Percentiles rank a stretch among this genome's conserved stretches.
Evolutionary conservation across 2,113 vertebrate genomes (phyloP).

Genomic region (Calyptomena viridis): DNA sequence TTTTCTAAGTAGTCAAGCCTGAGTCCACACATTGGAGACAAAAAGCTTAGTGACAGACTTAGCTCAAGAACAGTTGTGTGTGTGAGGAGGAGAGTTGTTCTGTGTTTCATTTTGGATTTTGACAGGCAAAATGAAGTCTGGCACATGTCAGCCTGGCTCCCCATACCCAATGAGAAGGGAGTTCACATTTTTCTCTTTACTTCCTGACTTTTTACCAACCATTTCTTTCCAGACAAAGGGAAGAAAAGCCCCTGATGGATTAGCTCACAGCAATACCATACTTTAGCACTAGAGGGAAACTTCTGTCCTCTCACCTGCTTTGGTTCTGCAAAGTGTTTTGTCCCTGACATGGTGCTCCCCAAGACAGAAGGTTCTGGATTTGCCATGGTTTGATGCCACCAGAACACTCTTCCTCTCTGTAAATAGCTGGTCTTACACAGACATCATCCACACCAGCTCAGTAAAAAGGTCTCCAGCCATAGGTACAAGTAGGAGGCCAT

Average conservation of each 20-base stretch:
- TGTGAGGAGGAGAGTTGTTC: neutral
- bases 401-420: neutral
- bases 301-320: neutral
- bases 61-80: neutral
- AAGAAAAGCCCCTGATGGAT: neutral
- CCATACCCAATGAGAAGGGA: neutral
- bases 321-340: neutral
- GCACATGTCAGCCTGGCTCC: neutral
- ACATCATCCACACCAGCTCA: neutral
- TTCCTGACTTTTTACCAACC: neutral
- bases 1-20: conserved; percentile 93
- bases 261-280: neutral
- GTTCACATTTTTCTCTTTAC: neutral
- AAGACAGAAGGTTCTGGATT: neutral
- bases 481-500: neutral
- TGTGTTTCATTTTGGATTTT: neutral
- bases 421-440: neutral
- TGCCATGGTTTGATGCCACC: neutral
- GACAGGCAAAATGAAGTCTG: neutral
- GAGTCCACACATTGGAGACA: neutral
- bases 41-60: neutral
- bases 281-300: conserved; percentile 8
- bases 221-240: neutral
- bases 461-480: neutral
- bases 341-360: neutral